Conservation (phyloP, 2,888 invertebrate genomes). For the Unio delphinus region DNA sequence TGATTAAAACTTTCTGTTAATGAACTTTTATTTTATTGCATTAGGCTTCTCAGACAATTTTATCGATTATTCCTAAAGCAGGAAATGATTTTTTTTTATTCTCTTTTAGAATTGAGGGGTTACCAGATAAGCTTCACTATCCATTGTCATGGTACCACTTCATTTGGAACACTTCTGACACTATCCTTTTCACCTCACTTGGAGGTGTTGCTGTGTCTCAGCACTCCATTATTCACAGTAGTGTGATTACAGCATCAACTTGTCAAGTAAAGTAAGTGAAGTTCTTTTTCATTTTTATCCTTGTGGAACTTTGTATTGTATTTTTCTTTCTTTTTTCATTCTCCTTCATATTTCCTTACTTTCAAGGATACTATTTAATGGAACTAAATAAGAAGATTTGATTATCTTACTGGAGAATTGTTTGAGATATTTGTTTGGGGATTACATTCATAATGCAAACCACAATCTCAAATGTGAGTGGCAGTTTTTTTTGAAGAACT, state of each 20-base stretch:
- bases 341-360: too few relatives aligned
- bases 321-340: too few relatives aligned
- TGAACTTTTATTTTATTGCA: too few relatives aligned
- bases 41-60: background rate
- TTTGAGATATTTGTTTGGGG: too few relatives aligned
- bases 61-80: background rate
- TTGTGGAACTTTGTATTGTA: too few relatives aligned
- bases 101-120: background rate
- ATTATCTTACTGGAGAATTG: too few relatives aligned
- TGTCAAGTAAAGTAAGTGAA: conserved; percentile 28
- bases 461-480: too few relatives aligned
- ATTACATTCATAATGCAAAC: too few relatives aligned
- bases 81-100: background rate
- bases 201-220: conserved; percentile 15
- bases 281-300: background rate
- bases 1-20: too few relatives aligned
- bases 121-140: conserved; percentile 4
- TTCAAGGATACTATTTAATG: too few relatives aligned
- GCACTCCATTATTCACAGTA: conserved; percentile 36
- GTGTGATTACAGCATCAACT: conserved; percentile 17
- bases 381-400: too few relatives aligned
- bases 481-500: too few relatives aligned
- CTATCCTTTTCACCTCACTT: conserved; percentile 30
- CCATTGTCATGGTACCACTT: conserved; percentile 30
- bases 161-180: conserved; percentile 30